phyloP scores from a whole-genome alignment of 2,888 invertebrate genomes.

The Cheilosia variabilis region DNA sequence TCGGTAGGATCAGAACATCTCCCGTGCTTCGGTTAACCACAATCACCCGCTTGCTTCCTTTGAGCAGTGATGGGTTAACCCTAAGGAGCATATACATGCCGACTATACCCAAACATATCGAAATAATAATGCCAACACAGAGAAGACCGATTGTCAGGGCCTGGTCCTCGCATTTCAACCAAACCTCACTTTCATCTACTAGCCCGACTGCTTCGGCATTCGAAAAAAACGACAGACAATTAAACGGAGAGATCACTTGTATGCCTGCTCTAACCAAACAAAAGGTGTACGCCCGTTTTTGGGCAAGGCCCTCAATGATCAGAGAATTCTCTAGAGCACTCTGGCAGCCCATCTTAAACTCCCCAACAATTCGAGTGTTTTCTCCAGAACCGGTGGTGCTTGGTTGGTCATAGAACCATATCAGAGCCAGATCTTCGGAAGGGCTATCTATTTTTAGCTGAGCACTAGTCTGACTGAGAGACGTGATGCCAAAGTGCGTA shows the following conservation, averaged over 20 bases:
- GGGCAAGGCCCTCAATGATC: conserved; percentile 55
- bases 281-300: conserved; percentile 76
- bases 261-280: conserved; percentile 76
- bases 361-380: conserved; percentile 12
- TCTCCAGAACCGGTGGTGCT: neutral
- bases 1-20: conserved; percentile 76
- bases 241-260: conserved; percentile 76
- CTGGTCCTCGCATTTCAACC: conserved; percentile 76
- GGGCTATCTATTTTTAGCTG: conserved; percentile 6
- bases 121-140: conserved; percentile 71
- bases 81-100: conserved; percentile 75
- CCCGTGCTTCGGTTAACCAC: conserved; percentile 55
- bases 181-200: conserved; percentile 48
- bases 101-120: conserved; percentile 76
- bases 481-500: conserved; percentile 12
- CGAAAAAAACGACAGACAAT: conserved; percentile 78
- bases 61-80: conserved; percentile 76
- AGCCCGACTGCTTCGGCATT: neutral
- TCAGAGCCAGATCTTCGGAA: conserved; percentile 29
- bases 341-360: conserved; percentile 47
- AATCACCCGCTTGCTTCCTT: conserved; percentile 75
- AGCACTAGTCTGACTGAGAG: conserved; percentile 18
- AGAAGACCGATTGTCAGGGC: conserved; percentile 74
- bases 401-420: conserved; percentile 64
- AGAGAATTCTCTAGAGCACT: conserved; percentile 41